A percentile compares a stretch with the other conserved stretches of the same genome.
Evolutionary conservation across 2,888 invertebrate species (phyloP).

Genomic region (Koerneria pararmatus): DNA sequence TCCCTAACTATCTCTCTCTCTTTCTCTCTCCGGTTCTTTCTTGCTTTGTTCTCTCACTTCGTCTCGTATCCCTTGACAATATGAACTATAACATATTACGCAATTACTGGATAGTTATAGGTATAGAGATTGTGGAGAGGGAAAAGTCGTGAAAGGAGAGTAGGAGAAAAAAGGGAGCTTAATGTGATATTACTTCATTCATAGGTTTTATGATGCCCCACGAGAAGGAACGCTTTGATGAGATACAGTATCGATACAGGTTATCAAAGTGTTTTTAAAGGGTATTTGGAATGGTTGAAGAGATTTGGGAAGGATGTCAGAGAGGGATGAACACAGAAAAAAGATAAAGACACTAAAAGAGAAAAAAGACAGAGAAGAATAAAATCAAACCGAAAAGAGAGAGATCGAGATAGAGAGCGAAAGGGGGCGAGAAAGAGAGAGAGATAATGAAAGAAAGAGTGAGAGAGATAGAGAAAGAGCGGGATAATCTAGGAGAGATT

Average conservation of each 20-base stretch:
- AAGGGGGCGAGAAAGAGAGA: constrained; percentile 1
- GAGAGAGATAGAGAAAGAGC: constrained; percentile 5
- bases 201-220: constrained; percentile 44
- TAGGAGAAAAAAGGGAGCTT: too few species aligned
- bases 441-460: not conserved
- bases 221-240: constrained; percentile 43
- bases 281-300: not conserved
- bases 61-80: too few species aligned
- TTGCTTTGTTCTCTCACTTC: too few species aligned
- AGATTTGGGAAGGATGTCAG: not conserved
- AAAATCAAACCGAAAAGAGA: not conserved
- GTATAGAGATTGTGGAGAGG: too few species aligned
- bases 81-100: too few species aligned
- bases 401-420: not conserved
- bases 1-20: too few species aligned
- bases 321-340: not conserved
- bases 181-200: not conserved
- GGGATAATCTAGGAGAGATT: not conserved
- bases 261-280: too few species aligned
- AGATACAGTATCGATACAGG: constrained; percentile 44
- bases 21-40: too few species aligned
- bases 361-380: not conserved
- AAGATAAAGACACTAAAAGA: not conserved
- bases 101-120: too few species aligned
- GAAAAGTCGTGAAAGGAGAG: too few species aligned